phyloP scores from a whole-genome alignment of 2,888 invertebrate species.

The Rhagophthalmus giganteus region DNA sequence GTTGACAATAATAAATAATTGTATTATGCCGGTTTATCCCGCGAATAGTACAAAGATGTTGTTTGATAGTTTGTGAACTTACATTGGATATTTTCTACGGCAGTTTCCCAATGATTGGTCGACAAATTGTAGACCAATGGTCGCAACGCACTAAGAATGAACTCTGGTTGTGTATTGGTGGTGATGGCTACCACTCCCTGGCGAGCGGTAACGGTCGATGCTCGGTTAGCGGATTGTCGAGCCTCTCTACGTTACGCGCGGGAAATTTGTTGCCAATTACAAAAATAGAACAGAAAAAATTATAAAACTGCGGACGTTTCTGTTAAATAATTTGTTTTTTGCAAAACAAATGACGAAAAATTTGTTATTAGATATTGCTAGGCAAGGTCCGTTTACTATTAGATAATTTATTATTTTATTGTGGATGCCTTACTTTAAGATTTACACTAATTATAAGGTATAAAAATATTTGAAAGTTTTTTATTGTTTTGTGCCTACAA shows the following conservation, averaged over 20 bases:
- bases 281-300: slow-evolving; percentile 49
- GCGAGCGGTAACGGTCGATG: slow-evolving; percentile 54
- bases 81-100: slow-evolving; percentile 72
- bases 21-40: slow-evolving; percentile 48
- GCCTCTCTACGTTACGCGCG: slow-evolving; percentile 49
- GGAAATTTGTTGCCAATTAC: slow-evolving; percentile 55
- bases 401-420: background rate
- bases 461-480: too few species aligned
- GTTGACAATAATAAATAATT: slow-evolving; percentile 41
- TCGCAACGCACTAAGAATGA: slow-evolving; percentile 70
- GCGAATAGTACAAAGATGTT: slow-evolving; percentile 50
- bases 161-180: slow-evolving; percentile 72
- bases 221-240: slow-evolving; percentile 49
- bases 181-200: slow-evolving; percentile 69
- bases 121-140: slow-evolving; percentile 84
- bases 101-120: slow-evolving; percentile 89
- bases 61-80: slow-evolving; percentile 73
- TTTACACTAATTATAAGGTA: background rate
- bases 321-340: background rate
- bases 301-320: slow-evolving; percentile 3
- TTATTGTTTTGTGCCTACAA: too few species aligned
- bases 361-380: background rate
- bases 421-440: background rate
- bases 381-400: too few species aligned
- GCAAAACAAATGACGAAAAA: background rate